Percentiles rank a stretch among this genome's conserved stretches.
These are phyloP conservation scores for Lanistes nyassanus DNA, from an alignment of 1,140 invertebrate species.

Conservation along the genomic window DNA sequence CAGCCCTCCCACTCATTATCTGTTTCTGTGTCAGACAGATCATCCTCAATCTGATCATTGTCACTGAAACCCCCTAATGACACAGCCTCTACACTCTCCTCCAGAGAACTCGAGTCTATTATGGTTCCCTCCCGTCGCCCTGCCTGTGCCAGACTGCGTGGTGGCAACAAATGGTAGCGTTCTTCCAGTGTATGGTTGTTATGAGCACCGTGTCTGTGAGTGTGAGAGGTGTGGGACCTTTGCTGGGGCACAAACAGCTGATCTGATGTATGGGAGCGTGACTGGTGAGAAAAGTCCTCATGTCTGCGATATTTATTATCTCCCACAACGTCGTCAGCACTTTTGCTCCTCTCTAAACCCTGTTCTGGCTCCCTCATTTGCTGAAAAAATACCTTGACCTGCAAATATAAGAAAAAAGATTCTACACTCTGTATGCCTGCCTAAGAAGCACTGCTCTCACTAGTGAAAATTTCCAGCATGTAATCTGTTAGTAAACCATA, in stretches of 20 bases:
- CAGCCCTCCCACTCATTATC: slow-evolving; percentile 49
- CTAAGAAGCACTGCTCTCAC: not conserved
- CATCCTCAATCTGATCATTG: slow-evolving; percentile 26
- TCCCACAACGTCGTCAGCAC: slow-evolving; percentile 38
- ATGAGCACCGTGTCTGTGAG: not conserved
- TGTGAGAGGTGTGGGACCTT: not conserved
- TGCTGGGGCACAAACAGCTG: slow-evolving; percentile 12
- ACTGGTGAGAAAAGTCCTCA: slow-evolving; percentile 19
- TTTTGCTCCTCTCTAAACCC: slow-evolving; percentile 37
- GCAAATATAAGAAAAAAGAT: slow-evolving; percentile 4
- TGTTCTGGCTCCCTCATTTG: slow-evolving; percentile 29
- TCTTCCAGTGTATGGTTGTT: slow-evolving; percentile 14
- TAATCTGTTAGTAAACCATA: not conserved
- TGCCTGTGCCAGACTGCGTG: not conserved
- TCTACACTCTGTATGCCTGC: not conserved
- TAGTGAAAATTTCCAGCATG: not conserved
- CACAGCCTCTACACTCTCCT: slow-evolving; percentile 21
- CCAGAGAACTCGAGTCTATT: slow-evolving; percentile 10
- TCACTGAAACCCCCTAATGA: slow-evolving; percentile 33
- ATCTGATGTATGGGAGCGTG: slow-evolving; percentile 21
- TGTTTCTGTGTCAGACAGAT: slow-evolving; percentile 41
- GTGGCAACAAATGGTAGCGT: slow-evolving; percentile 13
- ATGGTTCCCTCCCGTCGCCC: slow-evolving; percentile 1
- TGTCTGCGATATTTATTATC: not conserved
- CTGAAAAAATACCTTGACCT: slow-evolving; percentile 43